These are phyloP conservation scores for Dasyurus viverrinus DNA, from an alignment of 2,113 vertebrate species.

Conservation along the genomic window DNA sequence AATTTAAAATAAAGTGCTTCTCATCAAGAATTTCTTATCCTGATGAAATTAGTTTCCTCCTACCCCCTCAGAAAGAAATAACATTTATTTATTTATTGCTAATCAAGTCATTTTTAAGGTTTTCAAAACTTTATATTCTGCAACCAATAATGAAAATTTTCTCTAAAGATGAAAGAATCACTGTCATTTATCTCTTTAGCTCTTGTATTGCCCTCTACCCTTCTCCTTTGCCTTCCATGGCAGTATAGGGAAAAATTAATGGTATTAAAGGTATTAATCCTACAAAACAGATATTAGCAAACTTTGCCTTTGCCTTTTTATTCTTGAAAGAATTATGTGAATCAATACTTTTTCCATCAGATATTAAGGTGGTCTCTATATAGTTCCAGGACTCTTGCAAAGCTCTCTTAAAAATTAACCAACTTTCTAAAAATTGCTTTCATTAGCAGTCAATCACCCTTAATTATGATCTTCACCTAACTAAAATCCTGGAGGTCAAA, in stretches of 20 bases:
- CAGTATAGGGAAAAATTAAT: background rate
- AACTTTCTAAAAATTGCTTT: background rate
- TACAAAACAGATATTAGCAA: background rate
- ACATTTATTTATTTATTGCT: background rate
- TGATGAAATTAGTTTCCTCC: background rate
- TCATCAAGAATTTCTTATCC: background rate
- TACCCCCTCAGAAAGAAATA: background rate
- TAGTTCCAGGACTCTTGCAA: background rate
- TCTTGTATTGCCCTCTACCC: background rate
- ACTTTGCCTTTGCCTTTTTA: background rate
- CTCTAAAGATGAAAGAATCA: background rate
- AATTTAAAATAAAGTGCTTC: background rate
- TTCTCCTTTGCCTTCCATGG: background rate
- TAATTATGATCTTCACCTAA: background rate
- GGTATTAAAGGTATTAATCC: background rate
- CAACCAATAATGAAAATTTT: background rate
- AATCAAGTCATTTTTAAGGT: background rate
- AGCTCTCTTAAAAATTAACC: background rate
- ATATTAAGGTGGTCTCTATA: background rate
- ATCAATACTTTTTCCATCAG: background rate
- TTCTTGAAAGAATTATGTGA: background rate
- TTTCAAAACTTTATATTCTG: background rate
- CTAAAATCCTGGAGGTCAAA: background rate
- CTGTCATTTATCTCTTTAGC: background rate
- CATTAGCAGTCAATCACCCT: background rate